Base-by-base conservation (phyloP, 2,113 vertebrate species). In the Callionymus lyra region DNA sequence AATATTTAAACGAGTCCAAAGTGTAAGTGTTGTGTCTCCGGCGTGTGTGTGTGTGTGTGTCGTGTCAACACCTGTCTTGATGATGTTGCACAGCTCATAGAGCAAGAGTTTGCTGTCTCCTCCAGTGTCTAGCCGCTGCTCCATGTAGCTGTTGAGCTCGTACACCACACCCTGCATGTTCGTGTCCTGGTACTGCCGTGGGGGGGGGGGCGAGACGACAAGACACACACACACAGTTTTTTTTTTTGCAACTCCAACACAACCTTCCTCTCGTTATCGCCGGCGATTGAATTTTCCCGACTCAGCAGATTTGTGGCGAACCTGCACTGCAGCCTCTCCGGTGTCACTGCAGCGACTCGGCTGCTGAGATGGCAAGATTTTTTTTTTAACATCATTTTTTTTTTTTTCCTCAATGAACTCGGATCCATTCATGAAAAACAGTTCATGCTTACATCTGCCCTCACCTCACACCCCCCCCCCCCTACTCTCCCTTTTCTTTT, bases 131-230 rank as follows among this genome's bases (percentile, higher is more conserved):
- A 94, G 50, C 6, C 92, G 86, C 56, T 99, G 93, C 46, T 97
- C 95, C 77, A 99, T 94, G 73, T 93, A 92, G 84, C 90, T 94
- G 84, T 95, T 95, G 15, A 99, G 76, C 39, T 98, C 94, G 10
- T 96, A 93, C 41, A 97, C 93, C 40, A 98, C 90, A n/a, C 88
- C 90, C 86, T 99, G 94, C 90, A 99, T 92, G 61, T 98, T 91
- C 1, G 88, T 88, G 68, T 98, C 92, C 84, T 91, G 91, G 85
- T 98, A 98, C 95, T 97, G 82, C 50, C 59, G 76, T 86, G n/a
- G n/a, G n/a, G n/a, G n/a, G n/a, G n/a, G n/a, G n/a, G n/a, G n/a
- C n/a, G n/a, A n/a, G n/a, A n/a, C 85, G 64, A 41, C 82, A 86
- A 79, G 49, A 69, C 56, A 64, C 47, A 54, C 21, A 54, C 14